Conservation (phyloP, 2,888 invertebrate genomes). For the Isoperla grammatica region DNA sequence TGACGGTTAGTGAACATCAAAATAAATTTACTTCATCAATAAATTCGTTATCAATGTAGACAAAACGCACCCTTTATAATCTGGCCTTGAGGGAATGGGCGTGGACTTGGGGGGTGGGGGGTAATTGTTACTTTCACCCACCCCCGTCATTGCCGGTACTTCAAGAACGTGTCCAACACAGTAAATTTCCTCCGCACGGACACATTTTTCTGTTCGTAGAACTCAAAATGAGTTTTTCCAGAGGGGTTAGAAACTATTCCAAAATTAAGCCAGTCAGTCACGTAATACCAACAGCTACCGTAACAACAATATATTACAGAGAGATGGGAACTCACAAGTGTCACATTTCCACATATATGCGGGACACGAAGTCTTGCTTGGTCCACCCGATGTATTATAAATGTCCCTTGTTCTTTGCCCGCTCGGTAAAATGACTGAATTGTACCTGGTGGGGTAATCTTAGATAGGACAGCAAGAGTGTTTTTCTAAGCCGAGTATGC, state of each 20-base stretch:
- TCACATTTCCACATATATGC: slow-evolving; percentile 11
- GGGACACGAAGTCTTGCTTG: neutral
- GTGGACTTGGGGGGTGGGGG: too few relatives aligned
- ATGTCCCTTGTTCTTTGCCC: slow-evolving; percentile 7
- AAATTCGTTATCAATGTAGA: neutral
- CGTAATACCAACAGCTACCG: neutral
- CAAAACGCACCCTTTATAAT: neutral
- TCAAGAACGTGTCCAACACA: too few relatives aligned
- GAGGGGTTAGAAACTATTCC: slow-evolving; percentile 13
- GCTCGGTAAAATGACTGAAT: slow-evolving; percentile 26
- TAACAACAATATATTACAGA: slow-evolving; percentile 13
- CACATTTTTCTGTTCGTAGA: too few relatives aligned
- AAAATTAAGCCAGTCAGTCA: slow-evolving; percentile 17
- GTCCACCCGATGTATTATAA: neutral
- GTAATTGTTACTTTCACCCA: too few relatives aligned
- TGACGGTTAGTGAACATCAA: too few relatives aligned
- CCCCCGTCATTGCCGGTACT: too few relatives aligned
- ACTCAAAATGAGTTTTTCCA: slow-evolving; percentile 1
- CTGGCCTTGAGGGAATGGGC: neutral
- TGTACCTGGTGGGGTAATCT: slow-evolving; percentile 27
- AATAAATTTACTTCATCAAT: slow-evolving; percentile 8
- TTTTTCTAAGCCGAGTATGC: slow-evolving; percentile 20
- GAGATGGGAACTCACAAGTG: slow-evolving; percentile 5
- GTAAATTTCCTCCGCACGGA: too few relatives aligned
- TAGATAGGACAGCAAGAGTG: slow-evolving; percentile 13